These are phyloP conservation scores for Odocoileus hemionus DNA, from an alignment of 2,113 vertebrate species.

Conservation along the genomic window DNA sequence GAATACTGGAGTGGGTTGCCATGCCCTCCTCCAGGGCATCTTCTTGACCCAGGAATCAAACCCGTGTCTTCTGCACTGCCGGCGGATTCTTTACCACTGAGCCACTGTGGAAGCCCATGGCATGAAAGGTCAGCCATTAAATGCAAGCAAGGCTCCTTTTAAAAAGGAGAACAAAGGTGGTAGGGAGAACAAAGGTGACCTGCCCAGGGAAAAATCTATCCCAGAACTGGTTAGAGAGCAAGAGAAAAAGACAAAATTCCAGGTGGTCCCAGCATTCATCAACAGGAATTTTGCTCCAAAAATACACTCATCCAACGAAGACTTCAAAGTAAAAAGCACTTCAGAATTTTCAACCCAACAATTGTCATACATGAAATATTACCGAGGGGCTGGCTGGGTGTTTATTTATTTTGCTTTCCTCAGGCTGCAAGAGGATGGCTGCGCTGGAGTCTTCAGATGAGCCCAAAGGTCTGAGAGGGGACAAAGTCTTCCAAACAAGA, in stretches of 20 bases:
- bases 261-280: background rate
- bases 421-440: background rate
- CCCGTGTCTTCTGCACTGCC: background rate
- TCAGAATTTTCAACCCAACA: background rate
- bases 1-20: background rate
- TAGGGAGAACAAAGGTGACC: background rate
- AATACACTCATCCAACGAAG: background rate
- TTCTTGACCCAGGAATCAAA: background rate
- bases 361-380: background rate
- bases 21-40: background rate
- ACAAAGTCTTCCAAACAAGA: background rate
- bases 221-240: background rate
- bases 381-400: background rate
- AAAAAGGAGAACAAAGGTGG: background rate
- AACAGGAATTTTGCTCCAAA: background rate
- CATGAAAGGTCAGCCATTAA: constrained; percentile 15
- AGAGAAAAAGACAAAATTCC: background rate
- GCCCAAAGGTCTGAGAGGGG: background rate
- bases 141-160: background rate
- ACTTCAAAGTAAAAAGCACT: background rate
- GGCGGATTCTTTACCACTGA: background rate
- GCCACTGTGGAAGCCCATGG: background rate
- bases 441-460: background rate
- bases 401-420: background rate
- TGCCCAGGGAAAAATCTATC: background rate